Percentiles rank a stretch among this genome's conserved stretches.
Evolutionary conservation across 2,113 vertebrate species (phyloP).

Genomic region (Odocoileus virginianus): DNA sequence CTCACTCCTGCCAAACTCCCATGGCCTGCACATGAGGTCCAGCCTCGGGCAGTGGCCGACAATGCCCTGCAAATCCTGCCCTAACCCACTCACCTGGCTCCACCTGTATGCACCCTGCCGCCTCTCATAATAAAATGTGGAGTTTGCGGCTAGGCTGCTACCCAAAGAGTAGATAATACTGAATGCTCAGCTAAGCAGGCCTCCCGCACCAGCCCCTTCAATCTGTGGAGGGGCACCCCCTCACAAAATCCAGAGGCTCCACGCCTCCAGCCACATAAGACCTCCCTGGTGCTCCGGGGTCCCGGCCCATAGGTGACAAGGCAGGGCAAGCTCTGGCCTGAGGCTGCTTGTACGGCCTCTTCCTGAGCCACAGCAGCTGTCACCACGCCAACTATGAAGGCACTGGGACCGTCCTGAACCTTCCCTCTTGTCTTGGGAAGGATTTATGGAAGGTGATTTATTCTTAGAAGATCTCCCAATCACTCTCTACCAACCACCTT

Average conservation of each 20-base stretch:
- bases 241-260: not conserved
- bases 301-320: not conserved
- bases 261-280: not conserved
- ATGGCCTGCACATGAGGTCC: not conserved
- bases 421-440: not conserved
- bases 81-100: not conserved
- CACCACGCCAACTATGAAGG: not conserved
- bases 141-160: not conserved
- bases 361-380: not conserved
- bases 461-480: not conserved
- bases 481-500: not conserved
- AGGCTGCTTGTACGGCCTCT: not conserved
- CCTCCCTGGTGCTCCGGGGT: not conserved
- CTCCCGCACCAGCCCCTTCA: not conserved
- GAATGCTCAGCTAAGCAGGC: not conserved
- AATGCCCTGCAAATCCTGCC: not conserved
- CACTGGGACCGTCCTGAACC: not conserved
- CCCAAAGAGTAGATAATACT: not conserved
- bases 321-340: too few relatives aligned
- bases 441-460: not conserved
- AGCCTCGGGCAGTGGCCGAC: not conserved
- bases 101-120: not conserved
- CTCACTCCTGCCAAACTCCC: not conserved
- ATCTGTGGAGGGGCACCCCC: not conserved
- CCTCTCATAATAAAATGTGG: not conserved